These are phyloP conservation scores for Popillia japonica DNA, from an alignment of 1,140 invertebrate species.

Conservation along the genomic window DNA sequence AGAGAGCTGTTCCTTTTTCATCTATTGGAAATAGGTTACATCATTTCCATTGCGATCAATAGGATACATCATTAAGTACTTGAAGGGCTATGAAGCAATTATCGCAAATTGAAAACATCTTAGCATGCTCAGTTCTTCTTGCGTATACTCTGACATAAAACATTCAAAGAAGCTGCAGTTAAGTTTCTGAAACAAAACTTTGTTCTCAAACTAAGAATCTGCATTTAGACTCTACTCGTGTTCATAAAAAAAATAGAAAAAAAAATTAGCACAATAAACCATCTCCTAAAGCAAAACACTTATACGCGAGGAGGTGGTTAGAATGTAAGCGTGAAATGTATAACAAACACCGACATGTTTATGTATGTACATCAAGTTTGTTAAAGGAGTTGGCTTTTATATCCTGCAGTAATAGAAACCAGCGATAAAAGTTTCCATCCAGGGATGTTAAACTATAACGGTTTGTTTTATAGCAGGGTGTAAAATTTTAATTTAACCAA, in stretches of 20 bases:
- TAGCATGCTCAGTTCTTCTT: no score
- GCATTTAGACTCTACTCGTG: background rate
- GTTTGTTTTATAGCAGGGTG: background rate
- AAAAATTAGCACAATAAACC: background rate
- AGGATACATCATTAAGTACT: no score
- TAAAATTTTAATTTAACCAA: slow-evolving; percentile 9
- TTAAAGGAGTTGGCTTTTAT: background rate
- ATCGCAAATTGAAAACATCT: no score
- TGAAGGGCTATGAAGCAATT: no score
- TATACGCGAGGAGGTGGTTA: background rate
- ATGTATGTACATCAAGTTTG: slow-evolving; percentile 9
- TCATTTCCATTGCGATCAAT: no score
- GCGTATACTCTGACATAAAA: no score
- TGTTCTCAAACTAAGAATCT: background rate
- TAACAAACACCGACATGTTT: background rate
- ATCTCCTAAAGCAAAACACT: background rate
- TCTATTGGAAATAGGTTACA: no score
- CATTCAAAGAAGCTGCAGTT: no score
- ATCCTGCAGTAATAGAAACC: background rate
- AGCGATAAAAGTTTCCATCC: background rate
- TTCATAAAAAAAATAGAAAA: background rate
- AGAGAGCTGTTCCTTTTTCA: no score
- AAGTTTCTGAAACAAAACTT: background rate
- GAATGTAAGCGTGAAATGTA: background rate
- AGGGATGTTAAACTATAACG: background rate